These are phyloP conservation scores for Antechinus stuartii DNA, from an alignment of 2,113 vertebrate genomes.

Conservation along the genomic window DNA sequence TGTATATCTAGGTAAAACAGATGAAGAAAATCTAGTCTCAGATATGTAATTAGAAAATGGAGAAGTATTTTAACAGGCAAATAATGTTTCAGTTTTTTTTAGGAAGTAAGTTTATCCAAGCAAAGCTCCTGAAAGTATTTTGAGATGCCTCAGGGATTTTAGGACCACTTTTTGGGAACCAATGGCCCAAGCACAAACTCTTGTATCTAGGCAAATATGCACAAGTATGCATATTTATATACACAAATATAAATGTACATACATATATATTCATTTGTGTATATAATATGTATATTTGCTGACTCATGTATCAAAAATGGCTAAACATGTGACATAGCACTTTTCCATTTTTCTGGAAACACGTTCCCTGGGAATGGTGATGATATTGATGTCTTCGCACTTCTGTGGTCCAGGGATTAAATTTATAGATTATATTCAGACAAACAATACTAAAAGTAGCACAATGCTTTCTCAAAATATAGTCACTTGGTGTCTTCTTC, in stretches of 20 bases:
- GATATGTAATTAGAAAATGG: background rate
- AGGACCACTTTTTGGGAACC: background rate
- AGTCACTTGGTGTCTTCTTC: too few relatives aligned
- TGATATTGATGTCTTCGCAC: background rate
- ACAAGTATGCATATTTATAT: background rate
- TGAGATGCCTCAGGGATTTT: background rate
- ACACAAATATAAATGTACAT: background rate
- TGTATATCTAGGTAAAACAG: background rate
- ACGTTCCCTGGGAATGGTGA: background rate
- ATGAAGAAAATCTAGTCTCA: background rate
- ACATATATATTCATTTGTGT: background rate
- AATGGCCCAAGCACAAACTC: background rate
- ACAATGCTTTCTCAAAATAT: background rate
- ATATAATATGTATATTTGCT: background rate
- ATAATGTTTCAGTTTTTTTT: background rate
- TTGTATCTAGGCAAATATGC: accelerated
- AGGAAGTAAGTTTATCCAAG: background rate
- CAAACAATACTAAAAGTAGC: background rate
- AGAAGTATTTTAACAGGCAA: background rate
- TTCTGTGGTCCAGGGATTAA: background rate
- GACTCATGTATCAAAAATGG: background rate
- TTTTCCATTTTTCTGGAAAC: background rate
- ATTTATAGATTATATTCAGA: background rate
- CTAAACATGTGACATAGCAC: background rate
- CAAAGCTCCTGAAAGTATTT: background rate